These are phyloP conservation scores for Cotesia typhae DNA, from an alignment of 1,140 invertebrate genomes.

Conservation along the genomic window DNA sequence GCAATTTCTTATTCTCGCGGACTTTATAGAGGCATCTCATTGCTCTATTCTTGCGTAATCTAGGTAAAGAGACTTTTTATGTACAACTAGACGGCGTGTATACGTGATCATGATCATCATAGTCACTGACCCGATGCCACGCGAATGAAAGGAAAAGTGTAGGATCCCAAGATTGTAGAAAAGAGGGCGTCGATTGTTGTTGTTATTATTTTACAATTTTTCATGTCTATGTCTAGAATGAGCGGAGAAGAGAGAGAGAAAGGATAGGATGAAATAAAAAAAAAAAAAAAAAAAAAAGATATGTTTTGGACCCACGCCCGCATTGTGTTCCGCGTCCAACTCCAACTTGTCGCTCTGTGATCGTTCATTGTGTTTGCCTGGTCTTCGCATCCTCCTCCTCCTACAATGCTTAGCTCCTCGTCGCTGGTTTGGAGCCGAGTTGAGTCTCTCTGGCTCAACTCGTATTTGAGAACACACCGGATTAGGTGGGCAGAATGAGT, in stretches of 20 bases:
- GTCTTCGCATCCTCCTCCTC: slow-evolving; percentile 2
- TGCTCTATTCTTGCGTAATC: slow-evolving; percentile 35
- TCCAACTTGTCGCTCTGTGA: slow-evolving; percentile 37
- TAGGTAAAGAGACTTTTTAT: too few relatives aligned
- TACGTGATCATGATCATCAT: too few relatives aligned
- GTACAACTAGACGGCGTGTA: too few relatives aligned
- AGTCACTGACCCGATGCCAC: slow-evolving; percentile 22
- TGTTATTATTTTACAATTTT: too few relatives aligned
- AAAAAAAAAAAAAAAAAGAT: slow-evolving; percentile 26
- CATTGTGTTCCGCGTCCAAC: slow-evolving; percentile 33
- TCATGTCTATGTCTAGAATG: too few relatives aligned
- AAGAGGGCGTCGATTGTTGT: not conserved
- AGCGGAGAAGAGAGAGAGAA: not conserved
- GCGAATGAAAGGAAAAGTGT: slow-evolving; percentile 46
- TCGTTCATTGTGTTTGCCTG: slow-evolving; percentile 29
- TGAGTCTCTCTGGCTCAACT: slow-evolving; percentile 10
- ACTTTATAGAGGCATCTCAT: slow-evolving; percentile 23
- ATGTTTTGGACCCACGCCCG: slow-evolving; percentile 37
- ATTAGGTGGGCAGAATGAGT: slow-evolving; percentile 41
- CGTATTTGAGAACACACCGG: slow-evolving; percentile 26
- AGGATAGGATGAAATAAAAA: slow-evolving; percentile 16
- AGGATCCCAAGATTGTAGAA: slow-evolving; percentile 5
- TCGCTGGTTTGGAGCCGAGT: too few relatives aligned
- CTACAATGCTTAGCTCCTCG: slow-evolving; percentile 5
- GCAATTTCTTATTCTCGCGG: slow-evolving; percentile 42